Evolutionary conservation across 2,888 invertebrate genomes (phyloP).

Genomic region (Zygaena filipendulae): DNA sequence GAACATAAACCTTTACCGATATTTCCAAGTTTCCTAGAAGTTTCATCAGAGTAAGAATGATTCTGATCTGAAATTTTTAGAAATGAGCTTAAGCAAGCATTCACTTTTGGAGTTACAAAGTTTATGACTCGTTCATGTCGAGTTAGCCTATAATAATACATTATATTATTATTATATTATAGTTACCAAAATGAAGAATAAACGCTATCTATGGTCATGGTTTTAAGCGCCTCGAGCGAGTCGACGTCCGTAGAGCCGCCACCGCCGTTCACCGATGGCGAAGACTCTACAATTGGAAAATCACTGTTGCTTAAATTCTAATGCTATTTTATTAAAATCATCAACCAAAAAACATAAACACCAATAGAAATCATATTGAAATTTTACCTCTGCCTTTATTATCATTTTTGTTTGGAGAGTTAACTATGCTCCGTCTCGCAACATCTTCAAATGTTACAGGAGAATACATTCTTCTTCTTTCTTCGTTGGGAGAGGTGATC

Average conservation of each 20-base stretch:
- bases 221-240: conserved; percentile 70
- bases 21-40: too few species aligned
- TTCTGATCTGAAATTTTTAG: too few species aligned
- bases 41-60: too few species aligned
- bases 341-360: neutral
- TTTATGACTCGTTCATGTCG: too few species aligned
- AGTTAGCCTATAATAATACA: too few species aligned
- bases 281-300: conserved; percentile 62
- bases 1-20: too few species aligned
- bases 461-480: conserved; percentile 79
- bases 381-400: conserved; percentile 38
- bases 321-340: neutral
- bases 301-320: neutral
- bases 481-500: conserved; percentile 64
- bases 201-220: conserved; percentile 60
- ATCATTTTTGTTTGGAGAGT: conserved; percentile 72
- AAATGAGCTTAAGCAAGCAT: too few species aligned
- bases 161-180: too few species aligned
- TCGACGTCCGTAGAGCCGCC: conserved; percentile 67
- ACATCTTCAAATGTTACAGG: conserved; percentile 89
- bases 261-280: conserved; percentile 72
- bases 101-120: too few species aligned
- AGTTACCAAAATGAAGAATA: conserved; percentile 57
- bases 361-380: too few species aligned
- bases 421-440: conserved; percentile 80